Percentiles rank a stretch among this genome's conserved stretches.
Conservation (phyloP, 2,888 invertebrate genomes). For the Acleris emargana region DNA sequence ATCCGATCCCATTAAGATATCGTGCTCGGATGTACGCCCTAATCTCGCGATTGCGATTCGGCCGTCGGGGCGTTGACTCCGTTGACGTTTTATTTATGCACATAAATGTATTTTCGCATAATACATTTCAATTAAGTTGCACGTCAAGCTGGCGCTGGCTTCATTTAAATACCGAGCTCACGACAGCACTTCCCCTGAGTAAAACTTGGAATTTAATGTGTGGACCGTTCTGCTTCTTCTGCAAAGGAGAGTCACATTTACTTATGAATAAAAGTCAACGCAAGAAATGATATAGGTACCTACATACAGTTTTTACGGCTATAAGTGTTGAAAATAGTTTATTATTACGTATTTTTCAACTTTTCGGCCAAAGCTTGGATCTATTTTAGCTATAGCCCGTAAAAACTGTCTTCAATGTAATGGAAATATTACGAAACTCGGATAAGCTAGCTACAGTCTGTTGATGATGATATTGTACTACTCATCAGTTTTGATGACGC, state of each 20-base stretch:
- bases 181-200: conserved; percentile 53
- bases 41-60: conserved; percentile 59
- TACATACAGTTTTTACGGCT: too few relatives aligned
- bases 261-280: too few relatives aligned
- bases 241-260: background rate
- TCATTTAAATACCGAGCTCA: conserved; percentile 72
- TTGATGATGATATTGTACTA: too few relatives aligned
- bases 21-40: conserved; percentile 50
- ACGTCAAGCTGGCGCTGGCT: conserved; percentile 63
- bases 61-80: conserved; percentile 51
- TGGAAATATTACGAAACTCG: too few relatives aligned
- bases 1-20: conserved; percentile 54
- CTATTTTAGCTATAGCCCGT: too few relatives aligned
- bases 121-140: conserved; percentile 73
- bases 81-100: conserved; percentile 36
- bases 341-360: too few relatives aligned
- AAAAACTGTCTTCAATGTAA: too few relatives aligned
- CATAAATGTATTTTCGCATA: conserved; percentile 63
- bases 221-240: background rate
- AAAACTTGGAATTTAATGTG: conserved; percentile 42
- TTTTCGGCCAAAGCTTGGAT: too few relatives aligned
- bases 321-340: too few relatives aligned
- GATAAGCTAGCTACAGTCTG: too few relatives aligned
- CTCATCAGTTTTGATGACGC: too few relatives aligned
- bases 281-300: too few relatives aligned